Percentiles rank a stretch among this genome's conserved stretches.
Evolutionary conservation across 2,113 vertebrate genomes (phyloP).

Genomic region (Phalacrocorax pelagicus): DNA sequence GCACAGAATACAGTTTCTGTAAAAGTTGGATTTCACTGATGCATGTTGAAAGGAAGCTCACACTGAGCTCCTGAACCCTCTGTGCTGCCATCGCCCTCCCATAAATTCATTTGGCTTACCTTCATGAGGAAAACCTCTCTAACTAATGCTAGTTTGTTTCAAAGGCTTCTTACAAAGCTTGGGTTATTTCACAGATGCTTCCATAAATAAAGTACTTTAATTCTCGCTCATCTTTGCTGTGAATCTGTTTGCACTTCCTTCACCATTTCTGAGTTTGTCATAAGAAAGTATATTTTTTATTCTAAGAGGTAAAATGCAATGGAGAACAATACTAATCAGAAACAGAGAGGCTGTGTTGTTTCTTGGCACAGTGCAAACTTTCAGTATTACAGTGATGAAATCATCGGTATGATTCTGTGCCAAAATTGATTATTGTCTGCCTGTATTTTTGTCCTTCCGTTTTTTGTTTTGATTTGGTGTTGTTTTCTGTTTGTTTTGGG

Average conservation of each 20-base stretch:
- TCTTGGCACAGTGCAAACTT: background rate
- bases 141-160: background rate
- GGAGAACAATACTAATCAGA: background rate
- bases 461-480: background rate
- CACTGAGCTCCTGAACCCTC: background rate
- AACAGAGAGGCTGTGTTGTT: background rate
- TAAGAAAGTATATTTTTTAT: background rate
- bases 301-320: background rate
- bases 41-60: background rate
- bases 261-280: background rate
- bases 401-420: background rate
- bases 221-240: rapidly evolving
- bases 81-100: rapidly evolving
- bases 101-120: background rate
- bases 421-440: background rate
- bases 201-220: background rate
- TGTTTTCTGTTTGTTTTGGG: background rate
- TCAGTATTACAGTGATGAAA: background rate
- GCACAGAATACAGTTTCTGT: background rate
- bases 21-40: background rate
- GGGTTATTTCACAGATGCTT: background rate
- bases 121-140: background rate
- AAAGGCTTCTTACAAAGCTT: background rate
- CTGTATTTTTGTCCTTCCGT: rapidly evolving
- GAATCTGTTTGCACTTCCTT: background rate